Evolutionary conservation across 2,888 invertebrate genomes (phyloP).

Genomic region (Ophonus ardosiacus): DNA sequence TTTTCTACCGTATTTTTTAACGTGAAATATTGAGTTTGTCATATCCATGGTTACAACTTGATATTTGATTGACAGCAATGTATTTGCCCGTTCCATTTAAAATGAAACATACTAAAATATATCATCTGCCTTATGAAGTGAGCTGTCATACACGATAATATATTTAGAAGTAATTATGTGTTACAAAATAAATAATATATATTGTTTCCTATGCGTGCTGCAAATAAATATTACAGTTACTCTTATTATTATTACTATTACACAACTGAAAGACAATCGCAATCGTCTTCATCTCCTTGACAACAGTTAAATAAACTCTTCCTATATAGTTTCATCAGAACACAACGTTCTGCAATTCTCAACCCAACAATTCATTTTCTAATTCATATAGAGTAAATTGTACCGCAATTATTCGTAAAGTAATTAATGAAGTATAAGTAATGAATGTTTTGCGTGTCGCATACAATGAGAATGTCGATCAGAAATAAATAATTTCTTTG

Average conservation of each 20-base stretch:
- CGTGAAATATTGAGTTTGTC: too few relatives aligned
- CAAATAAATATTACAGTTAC: neutral
- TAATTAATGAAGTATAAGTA: conserved; percentile 18
- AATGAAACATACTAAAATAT: too few relatives aligned
- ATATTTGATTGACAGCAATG: too few relatives aligned
- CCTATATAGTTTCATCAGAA: neutral
- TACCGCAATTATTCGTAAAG: neutral
- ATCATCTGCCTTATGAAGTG: too few relatives aligned
- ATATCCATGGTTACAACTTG: too few relatives aligned
- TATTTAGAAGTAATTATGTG: neutral
- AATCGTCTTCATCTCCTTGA: neutral
- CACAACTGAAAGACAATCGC: neutral
- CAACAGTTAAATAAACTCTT: neutral
- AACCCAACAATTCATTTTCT: neutral
- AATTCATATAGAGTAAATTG: neutral
- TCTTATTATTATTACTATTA: neutral
- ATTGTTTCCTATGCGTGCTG: neutral
- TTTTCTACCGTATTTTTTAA: too few relatives aligned
- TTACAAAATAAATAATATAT: neutral
- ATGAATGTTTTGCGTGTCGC: conserved; percentile 35
- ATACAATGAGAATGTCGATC: conserved; percentile 23
- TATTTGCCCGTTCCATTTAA: too few relatives aligned
- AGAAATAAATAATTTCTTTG: conserved; percentile 28
- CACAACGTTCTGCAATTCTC: neutral
- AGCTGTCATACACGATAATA: too few relatives aligned